These are phyloP conservation scores for Hyaena hyaena DNA, from an alignment of 2,113 vertebrate genomes.

Conservation along the genomic window DNA sequence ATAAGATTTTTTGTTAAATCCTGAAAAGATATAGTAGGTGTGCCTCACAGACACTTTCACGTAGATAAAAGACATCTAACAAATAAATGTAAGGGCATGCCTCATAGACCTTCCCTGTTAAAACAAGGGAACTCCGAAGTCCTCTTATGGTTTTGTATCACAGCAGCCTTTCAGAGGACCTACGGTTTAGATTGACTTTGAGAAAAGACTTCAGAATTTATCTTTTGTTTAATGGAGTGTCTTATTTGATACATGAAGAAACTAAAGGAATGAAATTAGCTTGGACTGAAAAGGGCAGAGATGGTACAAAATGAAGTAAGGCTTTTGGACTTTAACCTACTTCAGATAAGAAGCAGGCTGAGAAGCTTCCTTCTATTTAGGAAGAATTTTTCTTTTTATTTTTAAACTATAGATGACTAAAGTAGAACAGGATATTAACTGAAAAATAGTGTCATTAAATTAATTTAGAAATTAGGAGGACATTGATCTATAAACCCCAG, in stretches of 20 bases:
- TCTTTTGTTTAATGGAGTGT: constrained; percentile 21
- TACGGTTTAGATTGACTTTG: background rate
- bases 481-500: background rate
- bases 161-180: background rate
- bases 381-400: background rate
- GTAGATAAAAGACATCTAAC: background rate
- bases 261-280: background rate
- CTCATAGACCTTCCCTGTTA: background rate
- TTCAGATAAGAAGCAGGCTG: background rate
- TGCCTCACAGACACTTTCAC: background rate
- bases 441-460: background rate
- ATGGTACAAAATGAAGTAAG: background rate
- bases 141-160: background rate
- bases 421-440: background rate
- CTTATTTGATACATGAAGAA: background rate
- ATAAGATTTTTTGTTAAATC: background rate
- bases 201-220: background rate
- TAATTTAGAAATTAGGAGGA: constrained; percentile 23
- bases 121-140: background rate
- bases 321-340: background rate
- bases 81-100: background rate
- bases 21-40: background rate
- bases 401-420: background rate
- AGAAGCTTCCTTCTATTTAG: background rate
- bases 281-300: background rate